Percentiles rank a stretch among this genome's conserved stretches.
Conservation (phyloP, 2,113 vertebrate species). For the Okapia johnstoni region DNA sequence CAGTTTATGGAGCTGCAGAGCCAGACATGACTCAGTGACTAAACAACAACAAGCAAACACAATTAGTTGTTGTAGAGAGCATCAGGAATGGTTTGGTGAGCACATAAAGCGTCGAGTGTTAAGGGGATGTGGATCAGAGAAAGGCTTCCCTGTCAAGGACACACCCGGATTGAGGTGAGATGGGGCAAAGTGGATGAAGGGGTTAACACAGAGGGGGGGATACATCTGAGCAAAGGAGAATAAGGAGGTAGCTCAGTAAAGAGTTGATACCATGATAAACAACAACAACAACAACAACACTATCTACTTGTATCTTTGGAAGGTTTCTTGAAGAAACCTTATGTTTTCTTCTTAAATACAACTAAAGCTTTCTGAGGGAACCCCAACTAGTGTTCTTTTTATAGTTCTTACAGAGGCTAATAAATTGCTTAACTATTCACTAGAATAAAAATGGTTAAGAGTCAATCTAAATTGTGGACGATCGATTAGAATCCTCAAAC, state of each 20-base stretch:
- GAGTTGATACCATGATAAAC: neutral
- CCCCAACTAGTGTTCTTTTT: neutral
- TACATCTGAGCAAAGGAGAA: neutral
- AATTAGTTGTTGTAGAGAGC: neutral
- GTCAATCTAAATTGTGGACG: neutral
- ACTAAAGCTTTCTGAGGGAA: neutral
- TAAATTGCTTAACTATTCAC: neutral
- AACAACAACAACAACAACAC: neutral
- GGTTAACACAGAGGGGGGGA: neutral
- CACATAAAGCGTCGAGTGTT: neutral
- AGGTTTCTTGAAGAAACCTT: neutral
- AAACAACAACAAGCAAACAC: neutral
- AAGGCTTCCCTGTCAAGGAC: neutral
- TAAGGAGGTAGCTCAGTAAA: neutral
- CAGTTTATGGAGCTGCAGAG: neutral
- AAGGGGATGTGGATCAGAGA: neutral
- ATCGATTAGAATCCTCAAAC: neutral
- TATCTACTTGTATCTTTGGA: neutral
- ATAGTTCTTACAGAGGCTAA: neutral
- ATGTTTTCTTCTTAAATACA: slow-evolving; percentile 12
- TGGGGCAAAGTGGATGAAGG: neutral
- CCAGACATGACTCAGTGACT: neutral
- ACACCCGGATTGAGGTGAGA: neutral
- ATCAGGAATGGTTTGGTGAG: neutral
- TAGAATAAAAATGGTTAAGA: neutral